Conservation (phyloP, 2,888 invertebrate species). For the Lithophane ornitopus region DNA sequence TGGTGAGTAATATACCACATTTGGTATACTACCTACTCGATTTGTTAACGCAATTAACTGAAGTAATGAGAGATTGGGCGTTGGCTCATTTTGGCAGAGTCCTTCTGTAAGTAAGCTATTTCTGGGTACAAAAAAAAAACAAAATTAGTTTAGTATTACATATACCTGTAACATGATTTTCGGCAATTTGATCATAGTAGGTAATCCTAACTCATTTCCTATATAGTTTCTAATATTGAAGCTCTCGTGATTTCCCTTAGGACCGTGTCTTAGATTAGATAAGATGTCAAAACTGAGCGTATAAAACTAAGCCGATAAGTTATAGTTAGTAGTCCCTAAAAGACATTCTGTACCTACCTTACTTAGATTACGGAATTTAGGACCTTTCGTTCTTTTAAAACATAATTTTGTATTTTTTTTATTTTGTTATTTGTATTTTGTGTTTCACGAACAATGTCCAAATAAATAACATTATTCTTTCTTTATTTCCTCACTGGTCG, state of each 20-base stretch:
- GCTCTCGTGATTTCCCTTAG: conserved; percentile 68
- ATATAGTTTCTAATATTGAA: conserved; percentile 32
- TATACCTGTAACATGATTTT: conserved; percentile 27
- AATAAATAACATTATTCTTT: no score
- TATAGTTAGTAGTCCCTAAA: conserved; percentile 36
- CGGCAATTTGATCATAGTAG: conserved; percentile 17
- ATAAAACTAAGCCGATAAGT: conserved; percentile 47
- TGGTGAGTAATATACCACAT: not conserved
- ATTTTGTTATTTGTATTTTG: no score
- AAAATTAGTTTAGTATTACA: not conserved
- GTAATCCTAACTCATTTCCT: conserved; percentile 31
- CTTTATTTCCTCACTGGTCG: no score
- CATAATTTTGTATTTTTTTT: no score
- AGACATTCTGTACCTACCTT: not conserved
- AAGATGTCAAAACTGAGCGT: conserved; percentile 64
- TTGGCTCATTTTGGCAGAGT: not conserved
- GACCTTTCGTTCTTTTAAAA: no score
- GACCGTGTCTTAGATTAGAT: conserved; percentile 60
- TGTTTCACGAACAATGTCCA: no score
- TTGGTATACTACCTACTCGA: not conserved
- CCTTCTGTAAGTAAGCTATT: not conserved
- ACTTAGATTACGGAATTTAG: not conserved
- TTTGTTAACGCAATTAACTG: not conserved
- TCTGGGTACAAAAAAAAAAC: not conserved
- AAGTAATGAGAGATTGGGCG: not conserved